Percentiles rank a stretch among this genome's conserved stretches.
Conservation (phyloP, 2,113 vertebrate genomes). For the Mirounga angustirostris region DNA sequence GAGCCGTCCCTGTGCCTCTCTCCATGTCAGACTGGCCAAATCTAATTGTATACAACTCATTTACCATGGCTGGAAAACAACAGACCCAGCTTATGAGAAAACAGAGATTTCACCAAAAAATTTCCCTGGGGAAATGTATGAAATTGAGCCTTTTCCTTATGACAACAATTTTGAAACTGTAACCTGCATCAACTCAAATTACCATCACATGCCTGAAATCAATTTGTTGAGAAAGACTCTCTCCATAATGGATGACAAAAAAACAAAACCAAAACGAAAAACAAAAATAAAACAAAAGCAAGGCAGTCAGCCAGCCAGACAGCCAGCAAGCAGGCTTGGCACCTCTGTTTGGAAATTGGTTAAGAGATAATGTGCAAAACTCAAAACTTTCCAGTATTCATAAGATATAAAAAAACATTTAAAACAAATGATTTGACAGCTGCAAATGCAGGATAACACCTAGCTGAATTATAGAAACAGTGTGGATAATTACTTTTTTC, state of each 20-base stretch:
- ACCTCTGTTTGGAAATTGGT: constrained; percentile 79
- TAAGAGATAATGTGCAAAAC: constrained; percentile 81
- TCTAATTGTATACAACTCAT: constrained; percentile 9
- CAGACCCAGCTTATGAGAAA: constrained; percentile 65
- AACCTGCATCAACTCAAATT: constrained; percentile 72
- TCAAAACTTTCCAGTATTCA: constrained; percentile 85
- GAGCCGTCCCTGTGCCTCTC: neutral
- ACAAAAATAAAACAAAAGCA: too few relatives aligned
- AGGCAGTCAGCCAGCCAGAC: neutral
- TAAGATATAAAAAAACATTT: constrained; percentile 85
- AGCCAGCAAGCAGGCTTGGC: constrained; percentile 19
- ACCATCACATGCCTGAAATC: constrained; percentile 82
- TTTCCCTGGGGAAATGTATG: constrained; percentile 56
- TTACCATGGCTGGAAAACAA: constrained; percentile 67
- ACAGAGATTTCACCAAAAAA: constrained; percentile 67
- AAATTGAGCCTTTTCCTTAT: constrained; percentile 75
- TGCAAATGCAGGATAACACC: constrained; percentile 90
- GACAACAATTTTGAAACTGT: constrained; percentile 73
- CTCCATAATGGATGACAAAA: constrained; percentile 45
- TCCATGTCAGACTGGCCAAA: neutral
- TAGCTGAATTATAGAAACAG: constrained; percentile 90
- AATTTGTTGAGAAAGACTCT: constrained; percentile 75
- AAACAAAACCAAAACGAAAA: neutral
- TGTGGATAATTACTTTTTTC: constrained; percentile 90
- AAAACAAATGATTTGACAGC: constrained; percentile 89